Conservation (phyloP, 2,888 invertebrate species). For the Atherix ibis region DNA sequence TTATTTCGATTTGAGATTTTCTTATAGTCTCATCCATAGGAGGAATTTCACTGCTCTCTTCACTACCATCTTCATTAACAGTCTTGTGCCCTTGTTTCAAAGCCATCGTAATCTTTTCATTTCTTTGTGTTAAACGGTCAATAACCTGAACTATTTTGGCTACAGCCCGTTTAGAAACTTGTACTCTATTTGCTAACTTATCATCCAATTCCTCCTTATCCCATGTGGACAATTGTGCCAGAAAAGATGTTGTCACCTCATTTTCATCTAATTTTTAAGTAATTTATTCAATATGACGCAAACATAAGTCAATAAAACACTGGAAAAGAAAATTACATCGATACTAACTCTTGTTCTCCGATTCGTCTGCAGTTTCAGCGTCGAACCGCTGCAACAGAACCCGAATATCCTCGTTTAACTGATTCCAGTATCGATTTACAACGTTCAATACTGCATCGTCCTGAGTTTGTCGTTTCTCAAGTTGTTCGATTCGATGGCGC, state of each 20-base stretch:
- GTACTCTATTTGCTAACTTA: slow-evolving; percentile 86
- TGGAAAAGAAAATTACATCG: neutral
- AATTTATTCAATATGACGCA: neutral
- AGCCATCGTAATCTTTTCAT: slow-evolving; percentile 82
- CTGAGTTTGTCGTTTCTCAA: slow-evolving; percentile 87
- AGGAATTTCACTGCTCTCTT: slow-evolving; percentile 11
- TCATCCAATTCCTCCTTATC: slow-evolving; percentile 95
- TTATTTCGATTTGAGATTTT: slow-evolving; percentile 73
- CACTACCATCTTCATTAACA: slow-evolving; percentile 12
- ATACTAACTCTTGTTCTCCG: slow-evolving; percentile 73
- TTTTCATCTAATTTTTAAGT: slow-evolving; percentile 63
- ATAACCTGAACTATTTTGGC: slow-evolving; percentile 94
- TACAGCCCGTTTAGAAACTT: slow-evolving; percentile 90
- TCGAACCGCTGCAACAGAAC: slow-evolving; percentile 90
- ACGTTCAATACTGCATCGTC: slow-evolving; percentile 97
- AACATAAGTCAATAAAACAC: neutral
- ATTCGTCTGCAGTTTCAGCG: slow-evolving; percentile 92
- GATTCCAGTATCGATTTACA: slow-evolving; percentile 93
- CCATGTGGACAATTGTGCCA: slow-evolving; percentile 92
- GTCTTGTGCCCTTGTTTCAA: slow-evolving; percentile 46
- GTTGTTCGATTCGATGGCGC: slow-evolving; percentile 79
- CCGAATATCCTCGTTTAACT: slow-evolving; percentile 91
- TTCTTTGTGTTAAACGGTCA: slow-evolving; percentile 87
- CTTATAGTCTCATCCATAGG: slow-evolving; percentile 65
- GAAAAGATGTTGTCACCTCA: slow-evolving; percentile 89